These are phyloP conservation scores for Ageneiosus marmoratus DNA, from an alignment of 2,113 vertebrate species.

Conservation along the genomic window DNA sequence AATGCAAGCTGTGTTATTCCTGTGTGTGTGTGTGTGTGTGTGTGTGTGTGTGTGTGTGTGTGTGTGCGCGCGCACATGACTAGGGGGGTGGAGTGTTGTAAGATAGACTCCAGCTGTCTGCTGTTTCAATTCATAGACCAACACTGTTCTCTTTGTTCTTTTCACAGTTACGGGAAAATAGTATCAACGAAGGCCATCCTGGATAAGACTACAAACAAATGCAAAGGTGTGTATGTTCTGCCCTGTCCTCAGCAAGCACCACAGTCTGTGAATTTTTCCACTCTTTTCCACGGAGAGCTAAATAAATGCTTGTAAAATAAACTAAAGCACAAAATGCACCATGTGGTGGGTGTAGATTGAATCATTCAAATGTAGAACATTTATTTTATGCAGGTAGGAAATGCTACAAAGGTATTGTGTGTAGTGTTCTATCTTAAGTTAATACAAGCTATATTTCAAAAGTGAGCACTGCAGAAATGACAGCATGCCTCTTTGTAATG, in stretches of 20 bases:
- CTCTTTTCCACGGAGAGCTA: background rate
- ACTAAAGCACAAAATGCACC: background rate
- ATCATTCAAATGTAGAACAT: background rate
- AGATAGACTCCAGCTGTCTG: constrained; percentile 61
- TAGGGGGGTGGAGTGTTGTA: constrained; percentile 52
- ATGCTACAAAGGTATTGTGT: background rate
- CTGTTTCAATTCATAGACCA: constrained; percentile 58
- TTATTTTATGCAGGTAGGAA: background rate
- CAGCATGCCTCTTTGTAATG: constrained; percentile 8
- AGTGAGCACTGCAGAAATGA: background rate
- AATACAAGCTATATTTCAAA: background rate
- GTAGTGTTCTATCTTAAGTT: background rate
- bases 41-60: constrained; percentile 12
- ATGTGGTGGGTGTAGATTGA: background rate
- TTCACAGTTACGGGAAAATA: constrained; percentile 95
- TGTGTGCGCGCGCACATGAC: background rate
- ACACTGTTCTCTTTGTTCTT: constrained; percentile 54
- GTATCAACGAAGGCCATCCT: constrained; percentile 98
- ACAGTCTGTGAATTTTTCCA: background rate
- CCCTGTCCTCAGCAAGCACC: background rate
- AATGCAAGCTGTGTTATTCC: constrained; percentile 59
- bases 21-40: background rate
- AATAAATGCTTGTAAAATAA: background rate
- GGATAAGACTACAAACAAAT: constrained; percentile 99
- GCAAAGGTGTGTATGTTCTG: constrained; percentile 85